phyloP scores from a whole-genome alignment of 2,888 invertebrate species.

The Catocala sponsa region DNA sequence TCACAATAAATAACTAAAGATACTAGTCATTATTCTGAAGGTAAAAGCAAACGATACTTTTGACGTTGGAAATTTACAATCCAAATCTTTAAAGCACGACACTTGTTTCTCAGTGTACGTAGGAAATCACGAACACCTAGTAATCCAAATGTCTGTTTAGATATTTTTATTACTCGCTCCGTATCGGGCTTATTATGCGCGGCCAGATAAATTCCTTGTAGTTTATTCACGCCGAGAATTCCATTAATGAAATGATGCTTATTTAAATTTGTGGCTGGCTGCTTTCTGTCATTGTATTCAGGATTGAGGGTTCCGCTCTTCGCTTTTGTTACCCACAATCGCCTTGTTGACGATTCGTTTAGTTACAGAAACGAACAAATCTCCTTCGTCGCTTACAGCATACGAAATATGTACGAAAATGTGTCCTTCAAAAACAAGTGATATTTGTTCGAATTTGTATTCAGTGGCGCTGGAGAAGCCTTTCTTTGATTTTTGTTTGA shows the following conservation, averaged over 20 bases:
- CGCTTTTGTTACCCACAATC: slow-evolving; percentile 35
- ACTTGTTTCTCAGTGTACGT: too few species aligned
- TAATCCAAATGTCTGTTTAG: neutral
- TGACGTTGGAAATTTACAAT: too few species aligned
- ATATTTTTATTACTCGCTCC: slow-evolving; percentile 3
- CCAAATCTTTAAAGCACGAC: too few species aligned
- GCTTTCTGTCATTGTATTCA: slow-evolving; percentile 31
- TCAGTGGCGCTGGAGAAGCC: neutral
- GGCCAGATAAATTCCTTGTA: slow-evolving; percentile 37
- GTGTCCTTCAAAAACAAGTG: neutral
- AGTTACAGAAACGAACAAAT: slow-evolving; percentile 24
- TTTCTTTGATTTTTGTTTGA: neutral
- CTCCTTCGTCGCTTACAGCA: slow-evolving; percentile 11
- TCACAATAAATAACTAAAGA: too few species aligned
- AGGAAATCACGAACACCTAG: too few species aligned
- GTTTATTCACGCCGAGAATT: slow-evolving; percentile 41
- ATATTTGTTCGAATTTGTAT: slow-evolving; percentile 4
- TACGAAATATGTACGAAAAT: slow-evolving; percentile 8
- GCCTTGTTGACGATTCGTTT: slow-evolving; percentile 30
- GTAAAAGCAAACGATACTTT: too few species aligned
- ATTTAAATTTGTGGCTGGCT: slow-evolving; percentile 48
- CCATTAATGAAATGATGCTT: slow-evolving; percentile 53
- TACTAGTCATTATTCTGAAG: too few species aligned
- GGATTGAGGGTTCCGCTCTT: slow-evolving; percentile 8
- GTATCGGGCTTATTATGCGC: slow-evolving; percentile 16